Evolutionary conservation across 2,888 invertebrate species (phyloP).

Genomic region (Temnothorax unifasciatus): DNA sequence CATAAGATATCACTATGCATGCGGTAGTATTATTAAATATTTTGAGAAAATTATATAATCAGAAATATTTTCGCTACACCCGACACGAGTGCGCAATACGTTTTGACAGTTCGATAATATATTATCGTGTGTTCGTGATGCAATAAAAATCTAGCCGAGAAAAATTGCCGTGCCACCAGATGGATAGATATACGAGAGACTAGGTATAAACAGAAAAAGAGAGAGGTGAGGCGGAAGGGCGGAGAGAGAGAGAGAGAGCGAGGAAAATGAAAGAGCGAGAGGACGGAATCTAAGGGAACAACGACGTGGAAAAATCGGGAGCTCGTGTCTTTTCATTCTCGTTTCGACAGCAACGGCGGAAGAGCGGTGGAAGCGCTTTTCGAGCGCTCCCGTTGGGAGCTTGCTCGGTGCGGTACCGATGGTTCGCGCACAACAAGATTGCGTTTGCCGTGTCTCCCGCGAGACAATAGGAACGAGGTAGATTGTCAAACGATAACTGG

Average conservation of each 20-base stretch:
- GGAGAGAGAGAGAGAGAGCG: constrained; percentile 27
- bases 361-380: constrained; percentile 10
- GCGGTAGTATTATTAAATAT: background rate
- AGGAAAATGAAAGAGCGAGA: constrained; percentile 19
- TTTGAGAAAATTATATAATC: constrained; percentile 6
- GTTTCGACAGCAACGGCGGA: background rate
- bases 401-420: background rate
- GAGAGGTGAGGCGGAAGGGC: background rate
- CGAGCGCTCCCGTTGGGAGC: background rate
- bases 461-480: constrained; percentile 23
- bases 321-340: constrained; percentile 36
- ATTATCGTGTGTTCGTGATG: background rate
- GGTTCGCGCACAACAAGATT: constrained; percentile 32
- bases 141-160: constrained; percentile 29
- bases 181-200: constrained; percentile 10
- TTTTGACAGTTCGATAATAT: background rate
- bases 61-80: background rate
- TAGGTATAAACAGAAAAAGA: background rate
- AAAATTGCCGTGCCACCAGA: background rate
- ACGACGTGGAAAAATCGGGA: constrained; percentile 55
- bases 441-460: constrained; percentile 28
- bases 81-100: background rate
- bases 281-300: constrained; percentile 33
- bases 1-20: background rate
- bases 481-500: constrained; percentile 44